Percentiles rank a stretch among this genome's conserved stretches.
Evolutionary conservation across 2,797 vertebrate species (phyloP).

Genomic region (Pipistrellus pipistrellus): DNA sequence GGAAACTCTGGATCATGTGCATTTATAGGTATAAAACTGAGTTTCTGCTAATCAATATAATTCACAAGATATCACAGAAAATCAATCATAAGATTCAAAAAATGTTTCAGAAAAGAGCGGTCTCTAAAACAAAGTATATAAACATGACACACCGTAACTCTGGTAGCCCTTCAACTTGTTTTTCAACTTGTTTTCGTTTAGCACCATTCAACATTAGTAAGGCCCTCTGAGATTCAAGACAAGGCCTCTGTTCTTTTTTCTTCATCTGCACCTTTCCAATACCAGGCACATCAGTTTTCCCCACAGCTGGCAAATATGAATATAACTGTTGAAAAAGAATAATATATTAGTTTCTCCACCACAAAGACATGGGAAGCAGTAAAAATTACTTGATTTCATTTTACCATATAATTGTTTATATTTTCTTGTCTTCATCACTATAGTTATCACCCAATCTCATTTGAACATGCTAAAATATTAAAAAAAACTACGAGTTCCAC

Average conservation of each 20-base stretch:
- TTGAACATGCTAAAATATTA: constrained; percentile 50
- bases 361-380: background rate
- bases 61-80: constrained; percentile 84
- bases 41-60: constrained; percentile 83
- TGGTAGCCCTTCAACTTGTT: constrained; percentile 87
- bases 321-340: constrained; percentile 91
- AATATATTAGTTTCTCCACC: constrained; percentile 61
- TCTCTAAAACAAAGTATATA: constrained; percentile 85
- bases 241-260: constrained; percentile 84
- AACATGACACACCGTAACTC: constrained; percentile 92
- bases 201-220: constrained; percentile 89
- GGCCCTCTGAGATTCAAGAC: constrained; percentile 87
- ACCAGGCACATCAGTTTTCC: constrained; percentile 86
- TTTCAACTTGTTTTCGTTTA: constrained; percentile 88
- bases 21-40: constrained; percentile 80
- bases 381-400: constrained; percentile 47
- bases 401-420: background rate
- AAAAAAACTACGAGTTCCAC: background rate
- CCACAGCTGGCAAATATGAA: constrained; percentile 93
- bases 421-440: constrained; percentile 34
- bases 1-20: constrained; percentile 62
- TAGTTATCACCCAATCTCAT: background rate
- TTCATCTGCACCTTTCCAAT: constrained; percentile 76
- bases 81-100: constrained; percentile 85
- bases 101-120: constrained; percentile 85